These are phyloP conservation scores for Artemisiospiza belli DNA, from an alignment of 2,113 vertebrate genomes.

Conservation along the genomic window DNA sequence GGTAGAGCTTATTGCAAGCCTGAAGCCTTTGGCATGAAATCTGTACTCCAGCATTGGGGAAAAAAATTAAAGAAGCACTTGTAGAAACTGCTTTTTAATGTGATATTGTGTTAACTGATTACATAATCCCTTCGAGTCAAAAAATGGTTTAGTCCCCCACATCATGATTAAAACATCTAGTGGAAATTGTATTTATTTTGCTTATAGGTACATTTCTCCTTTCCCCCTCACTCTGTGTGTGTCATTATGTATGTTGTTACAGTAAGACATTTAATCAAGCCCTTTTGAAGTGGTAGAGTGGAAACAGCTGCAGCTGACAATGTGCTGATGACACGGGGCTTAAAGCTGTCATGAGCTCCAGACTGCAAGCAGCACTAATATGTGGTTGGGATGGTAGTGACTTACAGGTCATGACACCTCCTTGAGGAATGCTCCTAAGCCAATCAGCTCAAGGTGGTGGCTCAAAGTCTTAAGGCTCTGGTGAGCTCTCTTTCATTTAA, in stretches of 20 bases:
- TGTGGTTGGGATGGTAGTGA: constrained; percentile 35
- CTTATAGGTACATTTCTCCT: constrained; percentile 64
- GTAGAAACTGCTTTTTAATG: constrained; percentile 51
- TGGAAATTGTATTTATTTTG: constrained; percentile 61
- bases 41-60: not conserved
- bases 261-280: constrained; percentile 70
- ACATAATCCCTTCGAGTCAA: constrained; percentile 32
- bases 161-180: constrained; percentile 40
- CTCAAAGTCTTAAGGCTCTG: constrained; percentile 53
- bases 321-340: constrained; percentile 51
- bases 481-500: constrained; percentile 67
- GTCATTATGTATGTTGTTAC: constrained; percentile 53
- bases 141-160: constrained; percentile 16
- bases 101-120: constrained; percentile 54
- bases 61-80: constrained; percentile 15
- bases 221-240: constrained; percentile 40
- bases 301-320: constrained; percentile 71
- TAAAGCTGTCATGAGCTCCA: constrained; percentile 61
- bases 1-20: not conserved
- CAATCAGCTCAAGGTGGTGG: constrained; percentile 58
- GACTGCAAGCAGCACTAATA: constrained; percentile 51
- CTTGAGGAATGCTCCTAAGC: constrained; percentile 52
- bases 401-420: constrained; percentile 65
- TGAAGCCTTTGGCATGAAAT: constrained; percentile 14
- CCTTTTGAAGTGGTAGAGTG: constrained; percentile 69